Conservation (phyloP, 2,797 vertebrate genomes). For the Lerista edwardsae region DNA sequence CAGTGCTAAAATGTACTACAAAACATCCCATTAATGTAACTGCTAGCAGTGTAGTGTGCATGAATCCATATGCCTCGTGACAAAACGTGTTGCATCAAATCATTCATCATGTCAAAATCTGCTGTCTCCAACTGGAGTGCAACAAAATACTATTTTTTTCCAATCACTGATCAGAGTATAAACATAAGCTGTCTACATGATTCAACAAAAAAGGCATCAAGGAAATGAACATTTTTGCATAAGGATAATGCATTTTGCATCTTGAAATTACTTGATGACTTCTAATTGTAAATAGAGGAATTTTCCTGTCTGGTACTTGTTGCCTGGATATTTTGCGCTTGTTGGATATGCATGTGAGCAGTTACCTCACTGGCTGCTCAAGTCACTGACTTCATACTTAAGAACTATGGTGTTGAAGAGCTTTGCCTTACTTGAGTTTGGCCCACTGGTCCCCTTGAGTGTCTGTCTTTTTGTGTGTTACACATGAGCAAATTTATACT, state of each 20-base stretch:
- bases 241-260: background rate
- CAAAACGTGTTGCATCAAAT: background rate
- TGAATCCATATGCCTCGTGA: background rate
- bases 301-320: background rate
- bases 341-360: background rate
- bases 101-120: background rate
- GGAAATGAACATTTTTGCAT: background rate
- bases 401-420: background rate
- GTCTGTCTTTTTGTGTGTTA: background rate
- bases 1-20: background rate
- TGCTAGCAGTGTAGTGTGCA: background rate
- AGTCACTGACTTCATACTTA: background rate
- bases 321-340: background rate
- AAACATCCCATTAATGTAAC: background rate
- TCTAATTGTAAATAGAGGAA: background rate
- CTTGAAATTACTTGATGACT: background rate
- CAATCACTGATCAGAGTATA: background rate
- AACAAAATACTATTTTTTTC: background rate
- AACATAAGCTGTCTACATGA: background rate
- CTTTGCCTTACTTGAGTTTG: background rate
- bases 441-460: background rate
- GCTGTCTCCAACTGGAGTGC: background rate
- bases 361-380: background rate
- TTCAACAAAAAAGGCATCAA: too few relatives aligned
- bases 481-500: background rate